Base-by-base conservation (phyloP, 2,888 invertebrate genomes). In the Dusona sp. region DNA sequence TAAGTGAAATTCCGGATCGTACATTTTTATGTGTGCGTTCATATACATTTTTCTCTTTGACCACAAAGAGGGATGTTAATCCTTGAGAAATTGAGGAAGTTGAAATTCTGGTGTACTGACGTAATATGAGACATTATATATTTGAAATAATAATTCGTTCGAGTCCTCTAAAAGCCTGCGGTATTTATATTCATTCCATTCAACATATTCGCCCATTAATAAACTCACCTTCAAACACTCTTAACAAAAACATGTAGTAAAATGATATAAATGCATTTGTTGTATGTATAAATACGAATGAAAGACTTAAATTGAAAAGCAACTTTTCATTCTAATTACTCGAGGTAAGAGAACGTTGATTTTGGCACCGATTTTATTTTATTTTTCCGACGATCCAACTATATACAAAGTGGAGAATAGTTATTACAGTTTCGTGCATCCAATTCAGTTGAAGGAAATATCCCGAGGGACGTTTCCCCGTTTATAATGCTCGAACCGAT, bases 401-500 rank as follows among this genome's bases (percentile, higher is more conserved):
- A 33, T 33, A 73, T 54, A 36, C 22, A 7, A 8, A 45, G 38
- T 25, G 57, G 29, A 61, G 9, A 70, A 38, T 70, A 48, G 45
- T 70, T 70, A 8, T 61, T 48, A 51, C 16, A 36, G n/a, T 65
- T 42, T 54, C 2, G 33, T 61, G 70, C 42, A 57, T 45, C 42
- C 33, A 2, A 67, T 48, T 48, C 25, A 65, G 38, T 74, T 51
- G n/a, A 42, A 73, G 29, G 19, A 25, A 72, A 81, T 8, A n/a
- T 64, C 48, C 45, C 68, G 45, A 61, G 25, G 25, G 22, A 78
- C 73, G 54, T 78, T 73, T 67, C 51, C 7, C n/a, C 54, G n/a
- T 77, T 78, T 67, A 78, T 75, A 75, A 78, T 81, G 51, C 68
- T 42, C 51, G 16, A 79, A 79, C 82, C 77, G 57, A 54, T 61